These are phyloP conservation scores for Hypena proboscidalis DNA, from an alignment of 2,888 invertebrate species.

Conservation along the genomic window DNA sequence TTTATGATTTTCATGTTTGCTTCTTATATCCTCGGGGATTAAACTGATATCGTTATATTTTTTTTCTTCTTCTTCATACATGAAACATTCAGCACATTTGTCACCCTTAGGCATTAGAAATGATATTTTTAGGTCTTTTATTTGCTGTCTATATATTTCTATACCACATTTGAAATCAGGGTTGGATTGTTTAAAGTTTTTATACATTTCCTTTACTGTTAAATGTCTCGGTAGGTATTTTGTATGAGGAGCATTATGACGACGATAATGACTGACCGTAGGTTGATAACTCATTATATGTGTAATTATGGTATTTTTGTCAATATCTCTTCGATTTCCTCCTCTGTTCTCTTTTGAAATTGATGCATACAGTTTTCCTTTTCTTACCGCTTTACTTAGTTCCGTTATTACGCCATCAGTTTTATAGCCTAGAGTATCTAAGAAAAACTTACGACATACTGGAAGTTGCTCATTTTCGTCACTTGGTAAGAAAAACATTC, in stretches of 20 bases:
- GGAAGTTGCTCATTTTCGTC: conserved; percentile 1
- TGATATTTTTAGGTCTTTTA: background rate
- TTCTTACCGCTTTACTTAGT: conserved; percentile 14
- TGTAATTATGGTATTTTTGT: background rate
- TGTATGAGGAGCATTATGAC: no score
- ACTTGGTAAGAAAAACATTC: conserved; percentile 5
- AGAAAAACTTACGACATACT: conserved; percentile 2
- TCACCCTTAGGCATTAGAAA: no score
- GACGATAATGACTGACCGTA: no score
- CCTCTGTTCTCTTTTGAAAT: background rate
- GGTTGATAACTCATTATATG: conserved; percentile 5
- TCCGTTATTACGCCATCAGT: conserved; percentile 11
- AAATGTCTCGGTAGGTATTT: no score
- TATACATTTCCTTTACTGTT: background rate
- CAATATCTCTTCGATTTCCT: background rate
- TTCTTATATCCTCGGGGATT: no score
- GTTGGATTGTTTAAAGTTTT: background rate
- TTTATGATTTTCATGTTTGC: no score
- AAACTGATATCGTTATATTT: no score
- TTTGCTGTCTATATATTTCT: background rate
- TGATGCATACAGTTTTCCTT: conserved; percentile 6
- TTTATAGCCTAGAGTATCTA: conserved; percentile 6
- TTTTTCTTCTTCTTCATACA: no score
- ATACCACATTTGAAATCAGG: background rate
- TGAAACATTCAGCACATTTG: no score